Evolutionary conservation across 2,797 vertebrate genomes (phyloP).

Genomic region (Chrysocyon brachyurus): DNA sequence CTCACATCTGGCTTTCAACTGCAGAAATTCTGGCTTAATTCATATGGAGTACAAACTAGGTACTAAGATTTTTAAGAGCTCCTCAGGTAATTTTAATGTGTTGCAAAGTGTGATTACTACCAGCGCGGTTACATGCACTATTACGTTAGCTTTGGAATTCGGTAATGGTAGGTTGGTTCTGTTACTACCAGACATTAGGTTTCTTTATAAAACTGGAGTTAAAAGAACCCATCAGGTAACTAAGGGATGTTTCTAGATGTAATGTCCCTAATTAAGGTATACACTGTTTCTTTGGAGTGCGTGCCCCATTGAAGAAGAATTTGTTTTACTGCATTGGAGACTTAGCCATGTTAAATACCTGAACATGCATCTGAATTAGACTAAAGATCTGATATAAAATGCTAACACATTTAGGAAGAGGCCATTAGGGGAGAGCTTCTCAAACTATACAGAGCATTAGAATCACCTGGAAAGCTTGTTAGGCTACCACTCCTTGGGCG

Average conservation of each 20-base stretch:
- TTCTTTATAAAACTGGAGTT: neutral
- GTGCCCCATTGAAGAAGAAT: neutral
- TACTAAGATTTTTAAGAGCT: neutral
- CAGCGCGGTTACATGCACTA: neutral
- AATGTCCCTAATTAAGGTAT: neutral
- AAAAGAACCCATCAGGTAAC: neutral
- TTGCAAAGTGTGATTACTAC: neutral
- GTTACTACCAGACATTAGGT: neutral
- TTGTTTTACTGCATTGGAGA: neutral
- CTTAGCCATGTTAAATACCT: neutral
- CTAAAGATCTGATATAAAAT: neutral
- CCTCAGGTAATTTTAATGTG: neutral
- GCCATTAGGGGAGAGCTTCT: neutral
- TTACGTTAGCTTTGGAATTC: conserved; percentile 29
- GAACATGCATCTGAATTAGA: neutral
- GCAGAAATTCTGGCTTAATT: neutral
- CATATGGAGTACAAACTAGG: neutral
- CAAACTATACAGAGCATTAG: neutral
- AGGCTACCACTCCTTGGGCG: neutral
- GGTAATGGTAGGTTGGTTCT: neutral
- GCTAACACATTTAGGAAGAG: neutral
- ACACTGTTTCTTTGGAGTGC: neutral
- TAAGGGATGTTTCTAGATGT: neutral
- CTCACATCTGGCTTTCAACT: neutral
- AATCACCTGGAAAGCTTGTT: conserved; percentile 1